Evolutionary conservation across 2,888 invertebrate genomes (phyloP).

Genomic region (Eutolmus rufibarbis): DNA sequence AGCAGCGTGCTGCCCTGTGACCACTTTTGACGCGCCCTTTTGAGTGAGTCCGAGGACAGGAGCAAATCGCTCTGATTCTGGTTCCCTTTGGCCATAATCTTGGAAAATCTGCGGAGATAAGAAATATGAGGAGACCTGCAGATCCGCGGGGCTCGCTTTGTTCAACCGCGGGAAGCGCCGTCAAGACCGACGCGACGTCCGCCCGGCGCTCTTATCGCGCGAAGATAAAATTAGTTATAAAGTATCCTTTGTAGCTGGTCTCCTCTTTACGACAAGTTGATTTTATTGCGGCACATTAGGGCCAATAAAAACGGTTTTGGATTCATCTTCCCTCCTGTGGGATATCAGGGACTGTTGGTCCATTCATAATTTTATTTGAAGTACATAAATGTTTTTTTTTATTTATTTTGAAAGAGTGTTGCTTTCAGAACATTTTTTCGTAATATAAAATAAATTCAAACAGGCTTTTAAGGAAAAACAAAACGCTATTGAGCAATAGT

Average conservation of each 20-base stretch:
- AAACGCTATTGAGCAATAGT: too few species aligned
- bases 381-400: neutral
- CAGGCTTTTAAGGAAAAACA: too few species aligned
- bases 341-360: neutral
- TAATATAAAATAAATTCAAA: too few species aligned
- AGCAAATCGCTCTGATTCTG: neutral
- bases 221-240: neutral
- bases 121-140: neutral
- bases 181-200: neutral
- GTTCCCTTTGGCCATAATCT: neutral
- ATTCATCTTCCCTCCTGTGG: neutral
- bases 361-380: neutral
- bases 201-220: neutral
- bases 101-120: neutral
- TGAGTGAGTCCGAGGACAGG: neutral
- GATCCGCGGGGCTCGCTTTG: neutral
- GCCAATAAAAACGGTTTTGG: neutral
- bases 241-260: neutral
- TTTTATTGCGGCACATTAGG: neutral
- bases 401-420: neutral
- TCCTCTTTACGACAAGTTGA: neutral
- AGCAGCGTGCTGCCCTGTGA: neutral
- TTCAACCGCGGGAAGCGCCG: neutral
- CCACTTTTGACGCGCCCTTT: neutral
- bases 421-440: neutral